Percentiles rank a stretch among this genome's conserved stretches.
Conservation (phyloP, 2,797 vertebrate genomes). For the Lagorchestes hirsutus region DNA sequence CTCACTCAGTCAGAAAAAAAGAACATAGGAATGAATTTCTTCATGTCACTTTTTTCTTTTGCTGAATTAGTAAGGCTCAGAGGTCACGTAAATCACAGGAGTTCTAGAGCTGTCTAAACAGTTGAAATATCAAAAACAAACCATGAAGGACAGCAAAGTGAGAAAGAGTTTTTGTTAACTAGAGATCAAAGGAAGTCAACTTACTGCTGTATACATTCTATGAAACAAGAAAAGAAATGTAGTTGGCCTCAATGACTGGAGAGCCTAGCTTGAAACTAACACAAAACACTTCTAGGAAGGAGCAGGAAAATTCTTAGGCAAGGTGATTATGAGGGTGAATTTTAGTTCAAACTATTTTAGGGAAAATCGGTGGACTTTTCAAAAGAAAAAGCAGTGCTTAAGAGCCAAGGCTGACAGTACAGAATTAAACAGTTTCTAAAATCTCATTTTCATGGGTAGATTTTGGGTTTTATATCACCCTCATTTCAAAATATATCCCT, state of each 20-base stretch:
- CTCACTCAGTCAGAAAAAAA: constrained; percentile 5
- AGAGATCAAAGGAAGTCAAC: constrained; percentile 71
- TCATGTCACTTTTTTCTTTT: constrained; percentile 57
- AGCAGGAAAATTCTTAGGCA: constrained; percentile 10
- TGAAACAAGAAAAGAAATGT: constrained; percentile 34
- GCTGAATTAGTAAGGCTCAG: constrained; percentile 56
- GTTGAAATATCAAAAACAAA: constrained; percentile 80
- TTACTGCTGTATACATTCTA: constrained; percentile 51
- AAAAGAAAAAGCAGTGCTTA: constrained; percentile 12
- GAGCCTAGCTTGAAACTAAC: not conserved
- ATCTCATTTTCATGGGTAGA: not conserved
- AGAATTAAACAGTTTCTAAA: not conserved
- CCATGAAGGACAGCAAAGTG: constrained; percentile 56
- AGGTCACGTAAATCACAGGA: constrained; percentile 69
- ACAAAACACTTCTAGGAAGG: constrained; percentile 17
- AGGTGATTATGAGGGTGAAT: constrained; percentile 29
- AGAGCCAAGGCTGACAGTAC: constrained; percentile 12
- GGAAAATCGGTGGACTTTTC: constrained; percentile 16
- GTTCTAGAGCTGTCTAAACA: constrained; percentile 78
- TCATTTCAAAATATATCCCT: not conserved
- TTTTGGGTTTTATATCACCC: not conserved
- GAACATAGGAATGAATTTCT: constrained; percentile 69
- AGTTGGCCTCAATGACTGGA: not conserved
- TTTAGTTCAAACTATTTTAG: constrained; percentile 24
- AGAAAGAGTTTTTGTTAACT: constrained; percentile 63